Conservation (phyloP, 2,113 vertebrate genomes). For the Ginglymostoma cirratum region DNA sequence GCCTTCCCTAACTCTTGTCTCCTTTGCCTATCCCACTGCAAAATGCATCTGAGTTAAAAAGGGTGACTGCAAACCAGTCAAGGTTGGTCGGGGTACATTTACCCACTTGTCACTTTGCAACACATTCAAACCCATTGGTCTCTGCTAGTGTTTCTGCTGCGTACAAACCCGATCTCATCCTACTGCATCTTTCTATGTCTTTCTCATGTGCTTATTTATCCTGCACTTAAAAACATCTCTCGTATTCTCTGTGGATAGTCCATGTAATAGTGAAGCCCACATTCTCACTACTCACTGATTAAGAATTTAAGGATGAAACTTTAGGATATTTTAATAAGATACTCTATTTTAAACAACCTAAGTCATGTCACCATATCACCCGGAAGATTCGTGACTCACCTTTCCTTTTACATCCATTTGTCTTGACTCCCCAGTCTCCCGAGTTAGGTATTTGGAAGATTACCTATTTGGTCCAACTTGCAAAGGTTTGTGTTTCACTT, state of each 20-base stretch:
- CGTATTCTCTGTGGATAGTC: neutral
- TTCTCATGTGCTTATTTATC: neutral
- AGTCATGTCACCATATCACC: too few relatives aligned
- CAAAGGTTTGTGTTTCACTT: neutral
- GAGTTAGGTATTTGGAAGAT: neutral
- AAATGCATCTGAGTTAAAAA: too few relatives aligned
- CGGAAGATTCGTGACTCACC: neutral
- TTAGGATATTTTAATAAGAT: neutral
- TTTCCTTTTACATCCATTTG: neutral
- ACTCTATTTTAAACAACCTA: neutral
- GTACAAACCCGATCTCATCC: neutral
- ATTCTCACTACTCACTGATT: neutral
- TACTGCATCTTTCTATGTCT: neutral
- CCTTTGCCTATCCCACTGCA: too few relatives aligned
- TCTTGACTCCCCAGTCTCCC: neutral
- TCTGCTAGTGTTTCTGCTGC: neutral
- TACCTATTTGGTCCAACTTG: neutral
- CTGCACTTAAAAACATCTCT: neutral
- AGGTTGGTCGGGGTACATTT: too few relatives aligned
- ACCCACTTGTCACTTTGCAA: neutral
- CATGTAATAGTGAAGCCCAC: neutral
- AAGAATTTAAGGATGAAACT: neutral
- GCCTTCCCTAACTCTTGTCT: too few relatives aligned
- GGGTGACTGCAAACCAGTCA: too few relatives aligned
- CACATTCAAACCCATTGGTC: neutral